Percentiles rank a stretch among this genome's conserved stretches.
Evolutionary conservation across 2,888 invertebrate species (phyloP).

Genomic region (Frankliniella fusca): DNA sequence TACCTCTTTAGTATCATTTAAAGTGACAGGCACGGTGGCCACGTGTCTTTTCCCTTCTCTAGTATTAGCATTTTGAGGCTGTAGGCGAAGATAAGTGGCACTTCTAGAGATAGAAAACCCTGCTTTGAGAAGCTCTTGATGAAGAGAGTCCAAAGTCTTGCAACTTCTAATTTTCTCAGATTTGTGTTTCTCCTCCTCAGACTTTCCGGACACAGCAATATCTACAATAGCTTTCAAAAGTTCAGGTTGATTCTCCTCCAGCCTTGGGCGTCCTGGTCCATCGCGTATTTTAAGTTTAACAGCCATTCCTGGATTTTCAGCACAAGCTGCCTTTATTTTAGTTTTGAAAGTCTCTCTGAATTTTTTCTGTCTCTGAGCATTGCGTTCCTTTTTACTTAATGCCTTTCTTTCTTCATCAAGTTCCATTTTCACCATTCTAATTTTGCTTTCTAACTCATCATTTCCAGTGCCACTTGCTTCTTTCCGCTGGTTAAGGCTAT

Average conservation of each 20-base stretch:
- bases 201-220: constrained; percentile 42
- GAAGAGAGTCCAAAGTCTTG: constrained; percentile 39
- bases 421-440: background rate
- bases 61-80: constrained; percentile 39
- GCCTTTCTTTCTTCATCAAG: background rate
- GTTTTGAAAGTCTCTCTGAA: constrained; percentile 29
- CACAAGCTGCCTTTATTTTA: constrained; percentile 8
- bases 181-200: constrained; percentile 41
- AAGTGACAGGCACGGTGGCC: constrained; percentile 43
- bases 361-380: constrained; percentile 31
- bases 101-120: constrained; percentile 39
- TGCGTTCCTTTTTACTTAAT: background rate
- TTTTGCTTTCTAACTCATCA: background rate
- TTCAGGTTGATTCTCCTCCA: constrained; percentile 42
- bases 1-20: constrained; percentile 36
- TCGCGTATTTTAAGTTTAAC: constrained; percentile 31
- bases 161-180: constrained; percentile 39
- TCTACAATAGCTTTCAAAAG: constrained; percentile 42
- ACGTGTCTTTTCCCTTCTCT: constrained; percentile 42
- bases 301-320: constrained; percentile 4
- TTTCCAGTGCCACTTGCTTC: background rate
- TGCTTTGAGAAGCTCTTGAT: constrained; percentile 35
- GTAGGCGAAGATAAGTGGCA: constrained; percentile 40
- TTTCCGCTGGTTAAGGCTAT: background rate
- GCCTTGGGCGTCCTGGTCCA: constrained; percentile 40